Percentiles rank a stretch among this genome's conserved stretches.
These are phyloP conservation scores for Lasioglossum zephyrum DNA, from an alignment of 2,888 invertebrate genomes.

Conservation along the genomic window DNA sequence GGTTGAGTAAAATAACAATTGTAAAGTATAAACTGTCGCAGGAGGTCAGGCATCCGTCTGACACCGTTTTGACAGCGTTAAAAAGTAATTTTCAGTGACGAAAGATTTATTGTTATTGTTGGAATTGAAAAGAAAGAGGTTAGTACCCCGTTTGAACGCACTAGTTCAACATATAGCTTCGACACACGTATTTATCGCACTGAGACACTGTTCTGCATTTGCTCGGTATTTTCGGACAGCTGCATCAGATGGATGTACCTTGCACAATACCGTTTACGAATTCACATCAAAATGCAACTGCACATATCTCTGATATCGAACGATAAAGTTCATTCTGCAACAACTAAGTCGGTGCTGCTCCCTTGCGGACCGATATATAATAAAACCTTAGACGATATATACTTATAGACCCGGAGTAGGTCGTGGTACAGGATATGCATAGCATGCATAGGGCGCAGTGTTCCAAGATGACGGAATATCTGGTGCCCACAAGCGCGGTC, in stretches of 20 bases:
- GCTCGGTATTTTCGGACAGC: conserved; percentile 18
- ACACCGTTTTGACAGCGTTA: not conserved
- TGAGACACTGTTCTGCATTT: conserved; percentile 24
- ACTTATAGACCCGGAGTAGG: too few relatives aligned
- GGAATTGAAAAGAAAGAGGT: conserved; percentile 34
- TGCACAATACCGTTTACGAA: conserved; percentile 31
- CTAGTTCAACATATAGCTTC: conserved; percentile 11
- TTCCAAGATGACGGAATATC: too few relatives aligned
- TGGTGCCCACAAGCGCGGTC: too few relatives aligned
- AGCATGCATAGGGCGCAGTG: too few relatives aligned
- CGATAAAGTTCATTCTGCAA: conserved; percentile 49
- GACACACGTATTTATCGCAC: conserved; percentile 15
- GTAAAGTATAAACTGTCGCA: not conserved
- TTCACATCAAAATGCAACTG: conserved; percentile 49
- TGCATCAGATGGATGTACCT: conserved; percentile 20
- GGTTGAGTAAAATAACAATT: not conserved
- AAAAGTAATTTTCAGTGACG: conserved; percentile 19
- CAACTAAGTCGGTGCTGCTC: conserved; percentile 49
- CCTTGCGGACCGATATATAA: not conserved
- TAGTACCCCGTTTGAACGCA: conserved; percentile 36
- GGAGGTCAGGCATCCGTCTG: not conserved
- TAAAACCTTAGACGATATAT: not conserved
- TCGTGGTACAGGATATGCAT: too few relatives aligned
- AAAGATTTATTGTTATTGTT: conserved; percentile 49
- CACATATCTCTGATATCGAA: conserved; percentile 49